phyloP scores from a whole-genome alignment of 1,140 invertebrate species.

The Pachyrhynchus sulphureomaculatus region DNA sequence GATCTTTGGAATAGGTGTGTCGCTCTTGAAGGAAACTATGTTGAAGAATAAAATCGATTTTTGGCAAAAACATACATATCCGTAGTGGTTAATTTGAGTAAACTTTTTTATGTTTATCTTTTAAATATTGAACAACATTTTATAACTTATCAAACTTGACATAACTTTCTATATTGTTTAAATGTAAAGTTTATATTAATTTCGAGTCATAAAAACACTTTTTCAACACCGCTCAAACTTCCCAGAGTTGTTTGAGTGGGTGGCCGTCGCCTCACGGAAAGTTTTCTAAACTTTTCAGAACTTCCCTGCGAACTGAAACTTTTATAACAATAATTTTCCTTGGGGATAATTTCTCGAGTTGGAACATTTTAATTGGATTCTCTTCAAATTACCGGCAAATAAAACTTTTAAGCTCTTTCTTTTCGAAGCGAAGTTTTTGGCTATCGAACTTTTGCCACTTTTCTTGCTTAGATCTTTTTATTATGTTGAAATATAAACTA shows the following conservation, averaged over 20 bases:
- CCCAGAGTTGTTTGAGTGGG: constrained; percentile 3
- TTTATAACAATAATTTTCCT: constrained; percentile 37
- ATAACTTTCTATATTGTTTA: constrained; percentile 4
- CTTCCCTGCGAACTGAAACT: constrained; percentile 25
- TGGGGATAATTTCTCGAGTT: constrained; percentile 33
- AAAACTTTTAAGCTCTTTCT: constrained; percentile 31
- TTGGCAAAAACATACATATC: no score
- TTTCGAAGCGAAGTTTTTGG: constrained; percentile 10
- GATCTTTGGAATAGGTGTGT: no score
- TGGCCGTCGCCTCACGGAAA: constrained; percentile 17
- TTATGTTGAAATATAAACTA: no score
- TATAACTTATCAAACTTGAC: no score
- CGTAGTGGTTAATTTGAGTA: no score
- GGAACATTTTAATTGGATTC: constrained; percentile 37
- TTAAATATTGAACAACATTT: no score
- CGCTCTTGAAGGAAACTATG: no score
- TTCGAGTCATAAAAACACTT: constrained; percentile 17
- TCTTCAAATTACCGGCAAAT: constrained; percentile 29
- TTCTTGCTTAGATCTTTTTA: constrained; percentile 9
- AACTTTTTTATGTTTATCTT: no score
- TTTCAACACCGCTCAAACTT: constrained; percentile 11
- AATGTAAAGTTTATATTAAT: constrained; percentile 19
- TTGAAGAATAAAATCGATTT: no score
- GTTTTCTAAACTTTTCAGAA: constrained; percentile 20
- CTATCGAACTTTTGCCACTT: constrained; percentile 7